Conservation (phyloP, 2,797 vertebrate species). For the Aplochiton taeniatus region DNA sequence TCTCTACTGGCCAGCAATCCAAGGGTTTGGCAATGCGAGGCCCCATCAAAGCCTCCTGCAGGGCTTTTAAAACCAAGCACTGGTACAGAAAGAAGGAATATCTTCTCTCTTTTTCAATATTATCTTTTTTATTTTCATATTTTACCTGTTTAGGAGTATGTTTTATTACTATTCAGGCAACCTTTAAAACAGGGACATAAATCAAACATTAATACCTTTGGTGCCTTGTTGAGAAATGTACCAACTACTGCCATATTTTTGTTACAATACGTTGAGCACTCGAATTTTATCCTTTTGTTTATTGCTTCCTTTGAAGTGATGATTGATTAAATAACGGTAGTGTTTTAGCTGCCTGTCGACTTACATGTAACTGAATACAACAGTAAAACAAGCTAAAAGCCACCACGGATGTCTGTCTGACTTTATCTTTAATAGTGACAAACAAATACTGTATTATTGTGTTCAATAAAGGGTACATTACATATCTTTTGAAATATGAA, state of each 20-base stretch:
- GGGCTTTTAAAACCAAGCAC: conserved; percentile 61
- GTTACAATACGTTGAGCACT: conserved; percentile 84
- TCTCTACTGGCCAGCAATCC: conserved; percentile 57
- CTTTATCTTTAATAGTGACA: conserved; percentile 25
- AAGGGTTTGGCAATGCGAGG: conserved; percentile 55
- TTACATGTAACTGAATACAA: conserved; percentile 78
- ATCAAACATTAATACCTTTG: conserved; percentile 68
- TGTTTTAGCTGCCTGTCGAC: conserved; percentile 94
- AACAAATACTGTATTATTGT: too few relatives aligned
- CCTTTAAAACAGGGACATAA: conserved; percentile 75
- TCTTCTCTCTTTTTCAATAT: conserved; percentile 25
- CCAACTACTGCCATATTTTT: conserved; percentile 88
- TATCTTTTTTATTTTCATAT: conserved; percentile 42
- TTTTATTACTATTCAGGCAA: conserved; percentile 77
- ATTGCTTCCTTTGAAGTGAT: conserved; percentile 91
- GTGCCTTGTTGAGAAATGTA: conserved; percentile 92
- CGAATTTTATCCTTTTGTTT: conserved; percentile 81
- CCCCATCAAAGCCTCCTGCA: conserved; percentile 46
- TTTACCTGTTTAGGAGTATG: conserved; percentile 67
- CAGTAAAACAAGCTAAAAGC: conserved; percentile 57
- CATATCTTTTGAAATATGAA: too few relatives aligned
- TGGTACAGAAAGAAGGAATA: conserved; percentile 66
- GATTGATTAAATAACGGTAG: conserved; percentile 82
- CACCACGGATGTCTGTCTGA: conserved; percentile 38
- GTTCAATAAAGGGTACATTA: too few relatives aligned